Conservation (phyloP, 2,113 vertebrate species). For the Alethe diademata region DNA sequence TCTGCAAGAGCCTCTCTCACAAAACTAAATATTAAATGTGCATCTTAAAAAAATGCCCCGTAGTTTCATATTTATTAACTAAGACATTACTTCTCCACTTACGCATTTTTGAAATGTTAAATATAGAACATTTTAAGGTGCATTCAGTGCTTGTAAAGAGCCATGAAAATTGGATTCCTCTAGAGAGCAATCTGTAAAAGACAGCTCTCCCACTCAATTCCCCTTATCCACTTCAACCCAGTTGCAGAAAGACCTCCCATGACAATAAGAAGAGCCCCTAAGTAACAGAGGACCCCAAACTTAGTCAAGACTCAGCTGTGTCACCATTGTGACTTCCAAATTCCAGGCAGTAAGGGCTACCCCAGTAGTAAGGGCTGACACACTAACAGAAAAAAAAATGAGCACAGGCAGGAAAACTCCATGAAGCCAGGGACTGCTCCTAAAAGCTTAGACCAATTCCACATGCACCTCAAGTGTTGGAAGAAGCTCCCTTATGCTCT, state of each 20-base stretch:
- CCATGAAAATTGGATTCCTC: neutral
- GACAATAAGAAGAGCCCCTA: neutral
- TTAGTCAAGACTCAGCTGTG: neutral
- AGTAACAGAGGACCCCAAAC: neutral
- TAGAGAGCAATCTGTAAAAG: neutral
- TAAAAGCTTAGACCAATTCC: neutral
- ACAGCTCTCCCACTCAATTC: neutral
- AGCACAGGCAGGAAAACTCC: neutral
- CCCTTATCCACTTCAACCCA: neutral
- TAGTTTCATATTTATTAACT: slow-evolving; percentile 36
- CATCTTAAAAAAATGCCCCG: neutral
- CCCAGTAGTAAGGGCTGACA: neutral
- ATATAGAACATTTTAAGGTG: neutral
- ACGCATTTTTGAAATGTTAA: neutral
- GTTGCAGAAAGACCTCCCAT: neutral
- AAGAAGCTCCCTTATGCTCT: neutral
- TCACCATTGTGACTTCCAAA: neutral
- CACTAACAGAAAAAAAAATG: fast-evolving
- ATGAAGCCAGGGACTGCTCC: neutral
- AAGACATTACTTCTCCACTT: neutral
- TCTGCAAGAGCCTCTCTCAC: slow-evolving; percentile 18
- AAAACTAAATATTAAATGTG: slow-evolving; percentile 35
- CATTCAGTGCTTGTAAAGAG: neutral
- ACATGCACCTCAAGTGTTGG: fast-evolving
- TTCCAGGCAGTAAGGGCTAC: neutral